A percentile compares a stretch with the other conserved stretches of the same genome.
Conservation (phyloP, 2,888 invertebrate genomes). For the Mantis religiosa region DNA sequence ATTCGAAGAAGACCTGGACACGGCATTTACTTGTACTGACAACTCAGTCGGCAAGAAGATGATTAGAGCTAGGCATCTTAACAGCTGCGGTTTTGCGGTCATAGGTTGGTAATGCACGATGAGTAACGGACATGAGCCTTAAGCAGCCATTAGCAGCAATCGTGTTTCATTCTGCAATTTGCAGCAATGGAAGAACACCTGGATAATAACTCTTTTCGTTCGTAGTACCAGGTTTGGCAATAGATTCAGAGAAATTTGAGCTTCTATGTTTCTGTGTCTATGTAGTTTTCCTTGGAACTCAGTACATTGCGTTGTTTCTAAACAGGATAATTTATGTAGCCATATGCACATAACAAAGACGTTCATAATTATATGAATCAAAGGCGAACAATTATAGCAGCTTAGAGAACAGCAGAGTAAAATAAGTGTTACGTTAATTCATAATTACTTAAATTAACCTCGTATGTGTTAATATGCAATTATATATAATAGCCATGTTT, state of each 20-base stretch:
- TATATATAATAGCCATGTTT: too few relatives aligned
- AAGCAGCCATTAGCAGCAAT: neutral
- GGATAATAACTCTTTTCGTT: neutral
- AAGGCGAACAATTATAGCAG: too few relatives aligned
- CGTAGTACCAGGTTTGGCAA: neutral
- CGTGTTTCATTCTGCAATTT: neutral
- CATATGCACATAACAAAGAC: too few relatives aligned
- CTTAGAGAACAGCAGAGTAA: too few relatives aligned
- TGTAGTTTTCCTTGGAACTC: neutral
- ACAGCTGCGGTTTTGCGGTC: neutral
- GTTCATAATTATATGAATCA: too few relatives aligned
- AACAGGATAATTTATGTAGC: too few relatives aligned
- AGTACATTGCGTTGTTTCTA: too few relatives aligned
- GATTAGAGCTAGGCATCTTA: neutral
- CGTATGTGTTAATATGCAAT: too few relatives aligned
- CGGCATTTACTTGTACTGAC: neutral
- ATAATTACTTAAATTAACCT: too few relatives aligned
- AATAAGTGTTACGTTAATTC: too few relatives aligned
- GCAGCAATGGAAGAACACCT: neutral
- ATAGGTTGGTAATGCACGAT: neutral
- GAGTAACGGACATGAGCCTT: neutral
- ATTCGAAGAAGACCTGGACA: neutral
- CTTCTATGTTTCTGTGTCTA: neutral
- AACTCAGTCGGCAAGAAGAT: neutral
- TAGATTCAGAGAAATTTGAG: neutral